phyloP scores from a whole-genome alignment of 2,888 invertebrate genomes.

The Acrocera orbiculus region DNA sequence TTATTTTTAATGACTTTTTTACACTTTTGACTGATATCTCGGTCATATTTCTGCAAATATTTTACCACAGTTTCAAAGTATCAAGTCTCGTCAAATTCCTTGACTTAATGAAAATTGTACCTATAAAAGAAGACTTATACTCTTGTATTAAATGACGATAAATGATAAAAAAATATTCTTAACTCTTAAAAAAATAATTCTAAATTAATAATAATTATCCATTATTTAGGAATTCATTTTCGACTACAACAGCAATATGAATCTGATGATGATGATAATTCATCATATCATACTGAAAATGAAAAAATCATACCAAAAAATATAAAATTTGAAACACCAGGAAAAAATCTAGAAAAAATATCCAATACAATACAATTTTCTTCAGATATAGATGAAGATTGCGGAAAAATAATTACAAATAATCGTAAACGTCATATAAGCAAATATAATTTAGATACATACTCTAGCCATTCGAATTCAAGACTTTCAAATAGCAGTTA shows the following conservation, averaged over 20 bases:
- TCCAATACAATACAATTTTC: slow-evolving; percentile 8
- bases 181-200: too few species aligned
- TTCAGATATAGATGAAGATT: slow-evolving; percentile 10
- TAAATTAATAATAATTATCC: too few species aligned
- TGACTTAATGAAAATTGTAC: too few species aligned
- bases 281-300: slow-evolving; percentile 14
- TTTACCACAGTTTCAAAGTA: too few species aligned
- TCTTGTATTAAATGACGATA: too few species aligned
- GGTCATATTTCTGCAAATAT: too few species aligned
- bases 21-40: too few species aligned
- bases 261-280: slow-evolving; percentile 45
- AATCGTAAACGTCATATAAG: slow-evolving; percentile 7
- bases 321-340: slow-evolving; percentile 3
- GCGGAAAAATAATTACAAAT: slow-evolving; percentile 7
- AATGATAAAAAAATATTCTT: too few species aligned
- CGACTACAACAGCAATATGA: slow-evolving; percentile 30
- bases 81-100: too few species aligned
- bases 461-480: slow-evolving; percentile 21
- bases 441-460: slow-evolving; percentile 14
- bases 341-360: slow-evolving; percentile 9
- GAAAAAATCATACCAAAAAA: slow-evolving; percentile 7
- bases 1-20: too few species aligned
- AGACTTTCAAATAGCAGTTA: slow-evolving; percentile 19
- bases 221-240: slow-evolving; percentile 32
- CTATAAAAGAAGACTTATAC: too few species aligned